These are phyloP conservation scores for Xestia xanthographa DNA, from an alignment of 2,888 invertebrate species.

Conservation along the genomic window DNA sequence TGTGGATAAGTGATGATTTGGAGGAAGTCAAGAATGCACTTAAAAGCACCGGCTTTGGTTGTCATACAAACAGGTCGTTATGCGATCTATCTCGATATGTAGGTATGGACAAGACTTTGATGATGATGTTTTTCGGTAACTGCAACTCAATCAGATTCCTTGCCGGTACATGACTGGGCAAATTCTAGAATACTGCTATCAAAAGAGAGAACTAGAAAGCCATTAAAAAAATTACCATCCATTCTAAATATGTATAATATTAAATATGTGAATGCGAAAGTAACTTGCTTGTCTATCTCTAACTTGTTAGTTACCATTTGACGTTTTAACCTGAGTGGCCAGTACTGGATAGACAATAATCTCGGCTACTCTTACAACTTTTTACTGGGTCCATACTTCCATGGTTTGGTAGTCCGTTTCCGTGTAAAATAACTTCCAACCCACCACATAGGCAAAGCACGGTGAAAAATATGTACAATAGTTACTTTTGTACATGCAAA, in stretches of 20 bases:
- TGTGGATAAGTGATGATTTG: not conserved
- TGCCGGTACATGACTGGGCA: not conserved
- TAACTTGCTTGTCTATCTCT: not conserved
- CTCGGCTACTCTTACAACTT: not conserved
- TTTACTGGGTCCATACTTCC: not conserved
- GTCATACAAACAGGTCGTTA: not conserved
- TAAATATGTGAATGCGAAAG: not conserved
- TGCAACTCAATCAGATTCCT: not conserved
- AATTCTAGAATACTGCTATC: not conserved
- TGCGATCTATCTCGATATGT: not conserved
- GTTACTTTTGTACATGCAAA: too few species aligned
- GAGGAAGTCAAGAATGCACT: not conserved
- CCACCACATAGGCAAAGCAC: not conserved
- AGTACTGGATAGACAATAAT: not conserved
- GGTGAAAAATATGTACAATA: too few species aligned
- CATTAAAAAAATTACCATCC: not conserved
- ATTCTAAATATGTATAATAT: not conserved
- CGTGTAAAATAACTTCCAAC: not conserved
- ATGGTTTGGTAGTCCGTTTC: not conserved
- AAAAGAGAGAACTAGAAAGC: not conserved
- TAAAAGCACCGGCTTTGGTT: not conserved
- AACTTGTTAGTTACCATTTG: not conserved
- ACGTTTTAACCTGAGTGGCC: not conserved
- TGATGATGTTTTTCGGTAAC: not conserved
- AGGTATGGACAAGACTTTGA: not conserved